phyloP scores from a whole-genome alignment of 2,797 vertebrate species.

The Vultur gryphus region DNA sequence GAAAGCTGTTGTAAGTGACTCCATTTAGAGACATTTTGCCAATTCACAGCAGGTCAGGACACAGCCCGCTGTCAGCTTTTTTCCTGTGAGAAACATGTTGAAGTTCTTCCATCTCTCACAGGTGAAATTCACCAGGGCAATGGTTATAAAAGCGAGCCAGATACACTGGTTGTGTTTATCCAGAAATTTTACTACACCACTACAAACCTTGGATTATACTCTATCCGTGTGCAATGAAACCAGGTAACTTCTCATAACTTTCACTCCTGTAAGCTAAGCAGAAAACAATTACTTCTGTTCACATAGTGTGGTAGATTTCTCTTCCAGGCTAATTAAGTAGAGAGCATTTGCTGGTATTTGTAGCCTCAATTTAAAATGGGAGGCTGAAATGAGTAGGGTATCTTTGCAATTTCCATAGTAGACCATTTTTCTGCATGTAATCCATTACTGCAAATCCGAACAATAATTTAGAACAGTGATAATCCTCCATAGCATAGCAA shows the following conservation, averaged over 20 bases:
- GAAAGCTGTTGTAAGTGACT: background rate
- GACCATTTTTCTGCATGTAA: slow-evolving; percentile 31
- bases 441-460: background rate
- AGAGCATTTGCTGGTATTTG: background rate
- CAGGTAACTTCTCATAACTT: background rate
- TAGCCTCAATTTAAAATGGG: background rate
- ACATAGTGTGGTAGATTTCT: background rate
- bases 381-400: background rate
- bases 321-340: background rate
- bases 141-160: background rate
- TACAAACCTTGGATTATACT: background rate
- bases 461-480: slow-evolving; percentile 34
- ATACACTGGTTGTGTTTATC: rapidly evolving
- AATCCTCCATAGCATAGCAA: slow-evolving; percentile 29
- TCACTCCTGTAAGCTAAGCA: background rate
- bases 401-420: background rate
- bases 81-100: background rate
- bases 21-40: background rate
- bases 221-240: background rate
- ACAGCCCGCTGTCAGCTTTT: background rate
- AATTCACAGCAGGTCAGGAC: background rate
- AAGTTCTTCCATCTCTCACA: background rate
- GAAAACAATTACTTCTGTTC: background rate
- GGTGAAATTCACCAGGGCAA: background rate
- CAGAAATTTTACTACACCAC: background rate